Evolutionary conservation across 2,113 vertebrate species (phyloP).

Genomic region (Accipiter cooperii): DNA sequence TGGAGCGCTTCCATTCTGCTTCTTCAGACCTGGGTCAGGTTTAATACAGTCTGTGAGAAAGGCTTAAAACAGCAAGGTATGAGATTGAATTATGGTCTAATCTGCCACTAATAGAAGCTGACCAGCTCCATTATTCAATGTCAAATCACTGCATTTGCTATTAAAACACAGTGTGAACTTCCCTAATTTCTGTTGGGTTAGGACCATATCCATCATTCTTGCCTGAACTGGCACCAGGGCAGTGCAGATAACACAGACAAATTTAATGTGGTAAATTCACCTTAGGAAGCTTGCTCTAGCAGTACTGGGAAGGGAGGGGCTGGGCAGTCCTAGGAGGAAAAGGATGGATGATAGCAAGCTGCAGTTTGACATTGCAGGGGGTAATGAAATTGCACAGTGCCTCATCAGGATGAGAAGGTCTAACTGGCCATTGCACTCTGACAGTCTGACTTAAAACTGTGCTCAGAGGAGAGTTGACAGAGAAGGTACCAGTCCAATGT

Average conservation of each 20-base stretch:
- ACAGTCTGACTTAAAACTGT: neutral
- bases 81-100: slow-evolving; percentile 60
- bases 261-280: slow-evolving; percentile 48
- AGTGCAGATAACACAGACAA: slow-evolving; percentile 48
- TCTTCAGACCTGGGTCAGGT: neutral
- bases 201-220: slow-evolving; percentile 55
- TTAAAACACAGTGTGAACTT: slow-evolving; percentile 54
- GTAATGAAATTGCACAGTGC: neutral
- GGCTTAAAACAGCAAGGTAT: slow-evolving; percentile 39
- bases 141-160: slow-evolving; percentile 52
- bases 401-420: neutral
- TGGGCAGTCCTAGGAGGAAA: slow-evolving; percentile 45
- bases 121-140: slow-evolving; percentile 57
- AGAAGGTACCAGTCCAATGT: neutral
- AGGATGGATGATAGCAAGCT: slow-evolving; percentile 45
- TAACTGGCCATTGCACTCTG: neutral
- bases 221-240: slow-evolving; percentile 1
- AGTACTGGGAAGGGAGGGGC: neutral
- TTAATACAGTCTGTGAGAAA: slow-evolving; percentile 46
- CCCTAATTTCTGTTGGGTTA: slow-evolving; percentile 55
- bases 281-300: slow-evolving; percentile 1
- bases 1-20: neutral
- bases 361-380: slow-evolving; percentile 40
- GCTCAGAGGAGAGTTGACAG: neutral
- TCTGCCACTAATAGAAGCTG: slow-evolving; percentile 61